These are phyloP conservation scores for Lepidurus arcticus DNA, from an alignment of 1,140 invertebrate genomes.

Conservation along the genomic window DNA sequence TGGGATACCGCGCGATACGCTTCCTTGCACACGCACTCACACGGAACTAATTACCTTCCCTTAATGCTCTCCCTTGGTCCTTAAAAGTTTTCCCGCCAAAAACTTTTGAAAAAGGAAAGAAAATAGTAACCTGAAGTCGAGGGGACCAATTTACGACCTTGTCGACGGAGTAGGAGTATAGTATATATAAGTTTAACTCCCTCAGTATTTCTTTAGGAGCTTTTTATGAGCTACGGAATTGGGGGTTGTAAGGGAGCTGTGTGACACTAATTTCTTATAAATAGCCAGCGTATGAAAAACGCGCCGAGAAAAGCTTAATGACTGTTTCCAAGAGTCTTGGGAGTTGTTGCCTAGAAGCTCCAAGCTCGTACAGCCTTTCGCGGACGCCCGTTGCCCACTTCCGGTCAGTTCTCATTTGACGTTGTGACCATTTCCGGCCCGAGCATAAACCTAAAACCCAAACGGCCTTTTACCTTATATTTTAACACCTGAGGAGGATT, in stretches of 20 bases:
- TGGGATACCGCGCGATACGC: slow-evolving; percentile 12
- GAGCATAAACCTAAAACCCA: not conserved
- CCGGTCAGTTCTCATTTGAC: slow-evolving; percentile 21
- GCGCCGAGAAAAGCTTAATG: slow-evolving; percentile 6
- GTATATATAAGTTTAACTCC: not conserved
- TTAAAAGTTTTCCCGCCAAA: not conserved
- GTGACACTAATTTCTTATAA: slow-evolving; percentile 12
- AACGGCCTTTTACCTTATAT: not conserved
- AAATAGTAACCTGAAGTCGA: not conserved
- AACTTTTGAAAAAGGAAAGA: not conserved
- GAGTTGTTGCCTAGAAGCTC: not conserved
- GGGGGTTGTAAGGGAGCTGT: slow-evolving; percentile 17
- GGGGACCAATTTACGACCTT: slow-evolving; percentile 2
- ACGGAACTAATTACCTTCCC: not conserved
- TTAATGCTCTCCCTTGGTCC: not conserved
- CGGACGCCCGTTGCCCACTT: slow-evolving; percentile 16
- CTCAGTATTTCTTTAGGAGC: not conserved
- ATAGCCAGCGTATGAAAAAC: slow-evolving; percentile 5
- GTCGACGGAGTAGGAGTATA: not conserved
- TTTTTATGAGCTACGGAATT: not conserved
- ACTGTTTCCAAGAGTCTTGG: slow-evolving; percentile 7
- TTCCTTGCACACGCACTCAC: slow-evolving; percentile 13
- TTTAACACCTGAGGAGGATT: slow-evolving; percentile 18
- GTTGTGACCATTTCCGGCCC: slow-evolving; percentile 12
- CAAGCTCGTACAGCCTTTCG: not conserved